Conservation (phyloP, 1,140 invertebrate species). For the Pentalonia nigronervosa region DNA sequence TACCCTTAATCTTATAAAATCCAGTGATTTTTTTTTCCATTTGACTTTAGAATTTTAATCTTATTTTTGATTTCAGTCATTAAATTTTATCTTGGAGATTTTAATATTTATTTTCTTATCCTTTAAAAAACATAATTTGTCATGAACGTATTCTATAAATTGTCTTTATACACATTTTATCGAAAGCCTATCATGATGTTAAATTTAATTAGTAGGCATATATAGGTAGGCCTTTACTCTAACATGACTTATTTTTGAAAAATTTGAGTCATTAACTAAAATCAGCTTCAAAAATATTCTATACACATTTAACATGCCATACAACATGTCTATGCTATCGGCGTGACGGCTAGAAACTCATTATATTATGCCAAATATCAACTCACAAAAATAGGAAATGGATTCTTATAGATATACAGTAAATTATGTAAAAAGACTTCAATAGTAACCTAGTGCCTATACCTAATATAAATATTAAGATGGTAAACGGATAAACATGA, state of each 20-base stretch:
- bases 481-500: neutral
- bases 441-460: neutral
- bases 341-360: neutral
- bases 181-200: neutral
- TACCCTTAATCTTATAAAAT: neutral
- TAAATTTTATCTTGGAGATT: neutral
- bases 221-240: neutral
- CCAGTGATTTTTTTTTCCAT: neutral
- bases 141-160: neutral
- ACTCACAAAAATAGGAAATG: neutral
- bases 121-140: neutral
- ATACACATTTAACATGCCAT: neutral
- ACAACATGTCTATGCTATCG: neutral
- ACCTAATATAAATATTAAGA: neutral
- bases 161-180: neutral
- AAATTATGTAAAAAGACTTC: neutral
- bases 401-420: neutral
- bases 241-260: neutral
- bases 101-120: conserved; percentile 16
- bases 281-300: neutral
- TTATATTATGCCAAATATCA: neutral
- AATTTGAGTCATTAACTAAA: neutral
- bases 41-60: conserved; percentile 4
- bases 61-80: neutral
- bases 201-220: neutral